Base-by-base conservation (phyloP, 2,113 vertebrate genomes). In the Gadus chalcogrammus region DNA sequence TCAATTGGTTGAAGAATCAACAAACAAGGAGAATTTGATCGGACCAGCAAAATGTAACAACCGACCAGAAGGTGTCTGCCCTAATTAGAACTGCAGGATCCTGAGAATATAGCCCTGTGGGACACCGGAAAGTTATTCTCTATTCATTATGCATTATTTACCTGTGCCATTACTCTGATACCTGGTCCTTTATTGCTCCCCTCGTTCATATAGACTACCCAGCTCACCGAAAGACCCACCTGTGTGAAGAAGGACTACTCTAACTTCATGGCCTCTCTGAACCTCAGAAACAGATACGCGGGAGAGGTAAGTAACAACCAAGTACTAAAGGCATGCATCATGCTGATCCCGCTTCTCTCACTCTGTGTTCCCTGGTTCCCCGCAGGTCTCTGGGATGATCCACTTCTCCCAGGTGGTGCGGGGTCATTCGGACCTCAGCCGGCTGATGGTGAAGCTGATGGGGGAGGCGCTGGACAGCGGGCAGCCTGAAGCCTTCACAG, bases 201-300 rank as follows among this genome's bases (percentile, higher is more conserved):
- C 60, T 65, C 31, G 31, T 15, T 6, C 28, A 70, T 78, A 0
- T 17, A 99, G 97, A 90, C 92, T 65, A 97, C 94, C n/a, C 97
- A 98, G 81, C 91, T 99, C 64, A 97, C 94, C 0, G 97, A 99
- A 84, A 93, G 97, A 59, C 97, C 96, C 0, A 84, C 96, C 15
- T 99, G 97, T 60, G 96, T 99, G 71, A 99, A 98, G 91, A 99
- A 97, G 81, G 97, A 99, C 81, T 99, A 99, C 83, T 99, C 97
- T 66, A 99, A 95, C 89, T 99, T 99, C 89, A 99, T 99, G 97
- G 95, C 96, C 3, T 99, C 97, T 17, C 94, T 99, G n/a, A 99
- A 98, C 81, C 86, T 99, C 77, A 94, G 97, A 64, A 99, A 99
- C 85, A 94, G 97, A 83, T 99, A 98, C 0, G 95, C 97, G 0